Evolutionary conservation across 2,797 vertebrate species (phyloP).

Genomic region (Onychomys torridus): DNA sequence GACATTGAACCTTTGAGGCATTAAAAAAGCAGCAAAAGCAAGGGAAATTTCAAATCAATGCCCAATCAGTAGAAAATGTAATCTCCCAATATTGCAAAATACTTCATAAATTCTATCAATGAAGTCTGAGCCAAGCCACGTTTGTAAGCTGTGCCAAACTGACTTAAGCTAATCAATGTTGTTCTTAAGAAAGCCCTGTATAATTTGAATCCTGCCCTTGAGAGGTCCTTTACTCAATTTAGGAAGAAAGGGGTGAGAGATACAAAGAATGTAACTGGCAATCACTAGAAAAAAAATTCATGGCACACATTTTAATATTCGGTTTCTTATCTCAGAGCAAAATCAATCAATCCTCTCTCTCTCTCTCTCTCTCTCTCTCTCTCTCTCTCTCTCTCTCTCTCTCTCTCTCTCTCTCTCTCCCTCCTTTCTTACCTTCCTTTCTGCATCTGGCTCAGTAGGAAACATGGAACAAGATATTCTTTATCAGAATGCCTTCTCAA

Average conservation of each 20-base stretch:
- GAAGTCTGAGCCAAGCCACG: background rate
- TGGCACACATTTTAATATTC: background rate
- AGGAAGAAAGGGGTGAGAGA: background rate
- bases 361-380: background rate
- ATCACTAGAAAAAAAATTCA: background rate
- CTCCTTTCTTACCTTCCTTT: slow-evolving; percentile 6
- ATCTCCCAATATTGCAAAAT: background rate
- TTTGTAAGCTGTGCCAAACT: slow-evolving; percentile 10
- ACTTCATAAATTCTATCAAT: background rate
- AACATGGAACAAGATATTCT: background rate
- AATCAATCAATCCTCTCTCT: background rate
- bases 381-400: background rate
- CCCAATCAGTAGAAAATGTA: background rate
- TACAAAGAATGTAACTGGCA: background rate
- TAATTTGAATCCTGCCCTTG: slow-evolving; percentile 57
- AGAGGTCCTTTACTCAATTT: slow-evolving; percentile 25
- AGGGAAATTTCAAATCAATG: slow-evolving; percentile 41
- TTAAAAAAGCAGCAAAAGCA: slow-evolving; percentile 35
- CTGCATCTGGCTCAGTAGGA: background rate
- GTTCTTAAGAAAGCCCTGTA: slow-evolving; percentile 3
- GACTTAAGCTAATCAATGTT: background rate
- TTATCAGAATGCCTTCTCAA: background rate
- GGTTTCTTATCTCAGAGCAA: background rate
- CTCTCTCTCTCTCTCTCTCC: background rate
- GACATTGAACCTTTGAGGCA: background rate